These are phyloP conservation scores for Sycophila sp. DNA, from an alignment of 1,140 invertebrate genomes.

Conservation along the genomic window DNA sequence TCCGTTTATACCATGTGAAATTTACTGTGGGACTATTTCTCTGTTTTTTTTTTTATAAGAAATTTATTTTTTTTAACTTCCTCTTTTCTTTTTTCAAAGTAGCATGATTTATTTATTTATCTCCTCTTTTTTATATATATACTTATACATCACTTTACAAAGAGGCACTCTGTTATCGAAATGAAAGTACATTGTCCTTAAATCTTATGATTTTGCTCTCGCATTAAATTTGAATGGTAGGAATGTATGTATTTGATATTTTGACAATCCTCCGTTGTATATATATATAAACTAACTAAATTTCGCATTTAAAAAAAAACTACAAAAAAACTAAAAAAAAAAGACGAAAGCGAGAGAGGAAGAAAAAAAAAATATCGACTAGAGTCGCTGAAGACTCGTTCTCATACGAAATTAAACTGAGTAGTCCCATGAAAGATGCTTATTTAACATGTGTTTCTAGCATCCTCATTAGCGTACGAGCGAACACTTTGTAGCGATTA, in stretches of 20 bases:
- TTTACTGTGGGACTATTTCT: not conserved
- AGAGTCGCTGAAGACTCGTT: too few relatives aligned
- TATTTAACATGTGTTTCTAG: slow-evolving; percentile 3
- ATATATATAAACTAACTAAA: slow-evolving; percentile 22
- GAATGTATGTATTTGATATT: slow-evolving; percentile 33
- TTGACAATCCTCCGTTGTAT: slow-evolving; percentile 33
- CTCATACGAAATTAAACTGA: too few relatives aligned
- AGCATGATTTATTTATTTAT: too few relatives aligned
- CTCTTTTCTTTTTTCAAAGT: too few relatives aligned
- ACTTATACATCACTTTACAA: not conserved
- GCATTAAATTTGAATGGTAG: slow-evolving; percentile 23
- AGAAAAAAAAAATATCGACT: not conserved
- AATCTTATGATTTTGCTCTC: slow-evolving; percentile 30
- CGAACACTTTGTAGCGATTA: not conserved
- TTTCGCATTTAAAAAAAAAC: slow-evolving; percentile 28
- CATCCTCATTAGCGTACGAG: not conserved
- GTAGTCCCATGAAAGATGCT: too few relatives aligned
- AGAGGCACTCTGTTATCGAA: slow-evolving; percentile 3
- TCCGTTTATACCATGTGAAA: not conserved
- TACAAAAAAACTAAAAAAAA: slow-evolving; percentile 4
- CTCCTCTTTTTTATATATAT: slow-evolving; percentile 19
- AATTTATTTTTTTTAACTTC: too few relatives aligned
- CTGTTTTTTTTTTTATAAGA: slow-evolving; percentile 23
- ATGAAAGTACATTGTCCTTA: slow-evolving; percentile 35
- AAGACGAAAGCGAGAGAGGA: not conserved